Evolutionary conservation across 1,140 invertebrate species (phyloP).

Genomic region (Cyclargus thomasi): DNA sequence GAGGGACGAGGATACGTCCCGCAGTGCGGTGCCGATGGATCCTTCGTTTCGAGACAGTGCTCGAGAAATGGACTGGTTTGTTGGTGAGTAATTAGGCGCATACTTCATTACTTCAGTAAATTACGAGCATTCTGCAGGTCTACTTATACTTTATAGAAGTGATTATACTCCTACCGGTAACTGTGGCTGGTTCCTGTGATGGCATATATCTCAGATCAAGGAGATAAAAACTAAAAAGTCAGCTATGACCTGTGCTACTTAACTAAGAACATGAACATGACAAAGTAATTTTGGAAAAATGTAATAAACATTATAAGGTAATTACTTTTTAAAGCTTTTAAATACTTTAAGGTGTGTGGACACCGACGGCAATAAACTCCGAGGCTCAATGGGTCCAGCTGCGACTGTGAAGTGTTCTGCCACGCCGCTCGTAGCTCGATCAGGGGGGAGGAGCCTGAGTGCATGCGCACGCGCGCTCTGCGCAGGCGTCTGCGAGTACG

Average conservation of each 20-base stretch:
- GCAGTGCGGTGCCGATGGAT: constrained; percentile 83
- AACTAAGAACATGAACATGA: too few relatives aligned
- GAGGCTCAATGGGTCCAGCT: constrained; percentile 85
- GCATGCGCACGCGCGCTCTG: constrained; percentile 78
- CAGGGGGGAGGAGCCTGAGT: constrained; percentile 60
- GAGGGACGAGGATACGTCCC: constrained; percentile 89
- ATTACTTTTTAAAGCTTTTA: not conserved
- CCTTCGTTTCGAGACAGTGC: constrained; percentile 84
- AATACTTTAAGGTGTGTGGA: constrained; percentile 80
- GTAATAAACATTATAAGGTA: too few relatives aligned
- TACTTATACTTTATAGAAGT: too few relatives aligned
- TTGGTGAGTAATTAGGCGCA: constrained; percentile 75
- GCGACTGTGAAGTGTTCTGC: constrained; percentile 79
- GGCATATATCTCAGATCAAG: too few relatives aligned
- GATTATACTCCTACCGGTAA: too few relatives aligned
- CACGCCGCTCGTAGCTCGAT: constrained; percentile 48
- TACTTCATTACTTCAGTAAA: not conserved
- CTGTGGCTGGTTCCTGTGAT: too few relatives aligned
- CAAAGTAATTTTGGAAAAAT: too few relatives aligned
- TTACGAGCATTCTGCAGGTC: too few relatives aligned
- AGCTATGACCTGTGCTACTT: too few relatives aligned
- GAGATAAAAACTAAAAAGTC: too few relatives aligned
- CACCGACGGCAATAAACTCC: constrained; percentile 82
- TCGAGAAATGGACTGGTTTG: constrained; percentile 89
- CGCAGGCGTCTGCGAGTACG: constrained; percentile 88